These are phyloP conservation scores for Perca schrenkii DNA, from an alignment of 2,113 vertebrate species.

Conservation along the genomic window DNA sequence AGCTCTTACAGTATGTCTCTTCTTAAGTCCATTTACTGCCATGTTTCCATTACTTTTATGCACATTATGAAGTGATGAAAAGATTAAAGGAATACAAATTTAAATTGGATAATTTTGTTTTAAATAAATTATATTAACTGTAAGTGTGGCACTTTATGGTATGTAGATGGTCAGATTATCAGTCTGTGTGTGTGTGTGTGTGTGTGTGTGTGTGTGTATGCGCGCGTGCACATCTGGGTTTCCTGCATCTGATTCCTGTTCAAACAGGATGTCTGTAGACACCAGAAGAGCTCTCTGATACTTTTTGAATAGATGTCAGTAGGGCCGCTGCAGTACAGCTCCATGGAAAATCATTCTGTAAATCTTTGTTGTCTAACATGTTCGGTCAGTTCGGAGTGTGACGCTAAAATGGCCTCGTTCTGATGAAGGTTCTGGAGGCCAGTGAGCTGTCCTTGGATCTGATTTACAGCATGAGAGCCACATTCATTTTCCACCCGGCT, in stretches of 20 bases:
- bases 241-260: constrained; percentile 3
- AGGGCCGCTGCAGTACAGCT: not conserved
- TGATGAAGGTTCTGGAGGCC: constrained; percentile 53
- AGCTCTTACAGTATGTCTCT: not conserved
- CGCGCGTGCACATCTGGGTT: not conserved
- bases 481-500: constrained; percentile 50
- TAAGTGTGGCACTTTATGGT: no score
- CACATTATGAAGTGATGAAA: no score
- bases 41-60: not conserved
- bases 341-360: constrained; percentile 31
- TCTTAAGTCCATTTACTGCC: not conserved
- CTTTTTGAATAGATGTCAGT: not conserved
- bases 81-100: not conserved
- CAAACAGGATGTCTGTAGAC: not conserved
- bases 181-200: not conserved
- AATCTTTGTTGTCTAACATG: constrained; percentile 31
- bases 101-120: no score
- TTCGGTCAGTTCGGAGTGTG: constrained; percentile 6
- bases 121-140: no score
- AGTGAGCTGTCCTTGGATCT: constrained; percentile 46
- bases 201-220: not conserved
- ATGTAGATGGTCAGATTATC: not conserved
- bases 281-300: not conserved
- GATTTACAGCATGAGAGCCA: constrained; percentile 54
- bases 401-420: constrained; percentile 38